A percentile compares a stretch with the other conserved stretches of the same genome.
phyloP scores from a whole-genome alignment of 2,888 invertebrate species.

The Euzetes globulus region DNA sequence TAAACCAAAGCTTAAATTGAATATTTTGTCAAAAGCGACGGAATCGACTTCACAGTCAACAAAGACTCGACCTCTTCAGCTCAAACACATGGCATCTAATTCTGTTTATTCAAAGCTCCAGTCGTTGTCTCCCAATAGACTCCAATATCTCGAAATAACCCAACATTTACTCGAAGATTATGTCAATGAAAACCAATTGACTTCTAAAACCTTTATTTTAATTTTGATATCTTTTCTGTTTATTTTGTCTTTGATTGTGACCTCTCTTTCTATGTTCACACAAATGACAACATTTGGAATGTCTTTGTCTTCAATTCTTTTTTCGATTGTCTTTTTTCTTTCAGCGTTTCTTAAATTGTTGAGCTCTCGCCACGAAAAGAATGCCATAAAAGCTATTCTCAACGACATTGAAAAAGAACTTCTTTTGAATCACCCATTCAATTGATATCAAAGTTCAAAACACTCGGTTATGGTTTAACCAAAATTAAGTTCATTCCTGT shows the following conservation, averaged over 20 bases:
- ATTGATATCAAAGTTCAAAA: background rate
- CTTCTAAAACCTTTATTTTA: background rate
- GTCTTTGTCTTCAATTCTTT: background rate
- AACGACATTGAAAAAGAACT: slow-evolving; percentile 24
- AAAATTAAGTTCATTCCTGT: no score
- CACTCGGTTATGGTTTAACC: background rate
- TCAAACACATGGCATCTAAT: slow-evolving; percentile 18
- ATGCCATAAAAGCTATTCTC: slow-evolving; percentile 34
- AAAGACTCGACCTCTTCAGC: slow-evolving; percentile 15
- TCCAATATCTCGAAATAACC: background rate
- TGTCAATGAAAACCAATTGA: background rate
- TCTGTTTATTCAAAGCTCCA: background rate
- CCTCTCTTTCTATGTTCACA: background rate
- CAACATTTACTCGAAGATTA: background rate
- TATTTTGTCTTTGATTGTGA: background rate
- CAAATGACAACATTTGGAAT: slow-evolving; percentile 29
- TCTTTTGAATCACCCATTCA: background rate
- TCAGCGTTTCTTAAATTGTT: slow-evolving; percentile 14
- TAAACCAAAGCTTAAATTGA: background rate
- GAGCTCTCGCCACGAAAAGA: slow-evolving; percentile 29
- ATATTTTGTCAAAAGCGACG: slow-evolving; percentile 9
- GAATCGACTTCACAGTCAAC: slow-evolving; percentile 5
- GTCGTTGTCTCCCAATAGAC: background rate
- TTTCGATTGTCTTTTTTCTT: background rate
- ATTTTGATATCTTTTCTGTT: background rate